Conservation (phyloP, 2,113 vertebrate genomes). For the Pseudopipra pipra region DNA sequence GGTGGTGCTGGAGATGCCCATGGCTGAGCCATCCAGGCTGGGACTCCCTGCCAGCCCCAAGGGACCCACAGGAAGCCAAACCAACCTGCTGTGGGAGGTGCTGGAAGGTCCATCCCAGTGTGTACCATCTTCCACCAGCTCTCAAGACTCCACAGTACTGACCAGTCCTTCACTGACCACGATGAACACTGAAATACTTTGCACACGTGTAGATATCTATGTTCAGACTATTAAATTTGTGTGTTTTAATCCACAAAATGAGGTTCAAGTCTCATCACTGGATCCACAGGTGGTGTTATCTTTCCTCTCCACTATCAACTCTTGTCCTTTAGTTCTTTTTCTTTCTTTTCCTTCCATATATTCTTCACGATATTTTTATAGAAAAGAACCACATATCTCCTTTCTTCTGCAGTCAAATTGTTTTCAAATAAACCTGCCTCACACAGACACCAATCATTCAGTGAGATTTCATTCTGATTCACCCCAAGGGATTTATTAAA, state of each 20-base stretch:
- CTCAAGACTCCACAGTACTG: not conserved
- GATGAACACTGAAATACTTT: not conserved
- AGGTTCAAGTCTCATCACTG: not conserved
- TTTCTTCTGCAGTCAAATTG: not conserved
- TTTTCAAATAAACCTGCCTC: not conserved
- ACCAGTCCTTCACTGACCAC: not conserved
- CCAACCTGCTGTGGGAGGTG: not conserved
- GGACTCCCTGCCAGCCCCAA: not conserved
- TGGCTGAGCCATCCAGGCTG: not conserved
- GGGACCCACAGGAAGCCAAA: not conserved
- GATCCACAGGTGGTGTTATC: fast-evolving
- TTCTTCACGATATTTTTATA: not conserved
- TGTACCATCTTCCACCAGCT: not conserved
- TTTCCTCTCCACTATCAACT: not conserved
- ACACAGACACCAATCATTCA: not conserved
- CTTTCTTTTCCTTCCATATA: not conserved
- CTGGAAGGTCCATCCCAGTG: not conserved
- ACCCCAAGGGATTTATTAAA: not conserved
- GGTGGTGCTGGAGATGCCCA: not conserved
- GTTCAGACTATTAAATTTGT: not conserved
- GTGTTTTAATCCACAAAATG: not conserved
- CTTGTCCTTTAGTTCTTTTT: not conserved
- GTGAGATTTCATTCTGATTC: not conserved
- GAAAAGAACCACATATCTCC: not conserved
- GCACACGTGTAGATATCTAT: not conserved